Percentiles rank a stretch among this genome's conserved stretches.
Conservation (phyloP, 37 sponge, comb jelly and placozoan genomes). For the Halisarca cf. caerulea region DNA sequence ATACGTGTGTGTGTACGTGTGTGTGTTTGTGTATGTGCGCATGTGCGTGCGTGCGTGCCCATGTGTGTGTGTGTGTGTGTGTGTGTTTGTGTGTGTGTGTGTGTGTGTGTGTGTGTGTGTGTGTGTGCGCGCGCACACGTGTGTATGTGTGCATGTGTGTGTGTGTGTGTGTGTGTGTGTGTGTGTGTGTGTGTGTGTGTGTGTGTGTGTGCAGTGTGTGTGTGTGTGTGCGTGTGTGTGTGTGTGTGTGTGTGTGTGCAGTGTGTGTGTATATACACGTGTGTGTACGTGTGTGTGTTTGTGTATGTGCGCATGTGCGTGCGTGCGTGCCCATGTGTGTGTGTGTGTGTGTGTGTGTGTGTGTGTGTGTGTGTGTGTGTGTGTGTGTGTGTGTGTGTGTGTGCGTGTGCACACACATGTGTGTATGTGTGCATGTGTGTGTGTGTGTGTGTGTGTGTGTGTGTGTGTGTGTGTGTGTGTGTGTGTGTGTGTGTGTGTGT, state of each 20-base stretch:
- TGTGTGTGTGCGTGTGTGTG: too few species aligned
- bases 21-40: constrained; percentile 9
- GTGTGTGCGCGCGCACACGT: too few species aligned
- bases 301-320: too few species aligned
- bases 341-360: neutral
- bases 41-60: neutral
- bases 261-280: too few species aligned
- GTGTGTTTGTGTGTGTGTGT: constrained; percentile 7
- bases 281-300: too few species aligned
- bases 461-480: constrained; percentile 16
- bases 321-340: too few species aligned
- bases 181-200: too few species aligned
- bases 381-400: constrained; percentile 17
- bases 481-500: constrained; percentile 22
- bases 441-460: constrained; percentile 11
- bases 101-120: neutral
- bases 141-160: too few species aligned
- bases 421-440: constrained; percentile 16
- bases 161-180: too few species aligned
- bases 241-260: too few species aligned
- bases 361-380: constrained; percentile 16
- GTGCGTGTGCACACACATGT: neutral
- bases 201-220: too few species aligned
- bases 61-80: constrained; percentile 5
- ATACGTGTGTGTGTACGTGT: too few species aligned